Conservation (phyloP, 2,888 invertebrate genomes). For the Drosophila colorata region DNA sequence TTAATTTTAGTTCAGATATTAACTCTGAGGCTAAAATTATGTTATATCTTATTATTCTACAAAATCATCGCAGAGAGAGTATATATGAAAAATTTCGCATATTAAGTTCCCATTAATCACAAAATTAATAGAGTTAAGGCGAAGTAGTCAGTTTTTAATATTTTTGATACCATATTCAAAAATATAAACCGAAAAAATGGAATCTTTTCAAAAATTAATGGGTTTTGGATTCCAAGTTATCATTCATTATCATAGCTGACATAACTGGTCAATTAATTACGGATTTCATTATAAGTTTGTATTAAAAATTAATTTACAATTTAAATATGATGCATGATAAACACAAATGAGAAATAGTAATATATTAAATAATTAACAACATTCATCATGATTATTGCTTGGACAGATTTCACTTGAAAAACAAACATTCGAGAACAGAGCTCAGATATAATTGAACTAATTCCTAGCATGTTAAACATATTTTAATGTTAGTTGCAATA, state of each 20-base stretch:
- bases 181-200: neutral
- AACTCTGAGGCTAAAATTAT: neutral
- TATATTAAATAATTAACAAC: slow-evolving; percentile 18
- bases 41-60: neutral
- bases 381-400: slow-evolving; percentile 31
- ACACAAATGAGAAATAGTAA: slow-evolving; percentile 10
- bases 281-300: neutral
- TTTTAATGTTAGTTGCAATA: slow-evolving; percentile 14
- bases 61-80: neutral
- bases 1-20: no score
- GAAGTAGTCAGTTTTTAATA: no score
- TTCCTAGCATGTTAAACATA: slow-evolving; percentile 1
- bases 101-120: neutral
- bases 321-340: slow-evolving; percentile 16
- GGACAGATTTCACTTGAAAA: neutral
- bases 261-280: neutral
- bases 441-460: neutral
- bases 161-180: neutral
- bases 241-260: neutral
- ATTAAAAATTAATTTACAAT: slow-evolving; percentile 3
- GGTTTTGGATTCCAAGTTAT: neutral
- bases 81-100: neutral
- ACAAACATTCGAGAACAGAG: neutral
- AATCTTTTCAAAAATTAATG: no score
- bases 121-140: neutral